Evolutionary conservation across 2,113 vertebrate species (phyloP).

Genomic region (Larimichthys crocea): DNA sequence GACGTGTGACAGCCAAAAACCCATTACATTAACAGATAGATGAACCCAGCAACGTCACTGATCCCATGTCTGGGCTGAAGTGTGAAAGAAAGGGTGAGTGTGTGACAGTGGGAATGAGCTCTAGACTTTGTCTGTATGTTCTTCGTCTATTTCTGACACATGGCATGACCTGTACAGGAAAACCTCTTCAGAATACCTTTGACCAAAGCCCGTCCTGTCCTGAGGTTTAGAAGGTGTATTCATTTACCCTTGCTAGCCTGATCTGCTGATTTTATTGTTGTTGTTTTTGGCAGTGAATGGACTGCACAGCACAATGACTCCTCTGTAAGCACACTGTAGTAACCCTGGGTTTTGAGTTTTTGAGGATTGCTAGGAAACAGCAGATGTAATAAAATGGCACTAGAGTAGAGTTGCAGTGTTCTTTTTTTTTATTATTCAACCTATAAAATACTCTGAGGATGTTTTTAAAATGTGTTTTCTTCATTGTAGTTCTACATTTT

Average conservation of each 20-base stretch:
- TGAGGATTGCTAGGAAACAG: background rate
- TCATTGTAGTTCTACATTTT: background rate
- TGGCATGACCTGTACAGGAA: background rate
- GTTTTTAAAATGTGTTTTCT: slow-evolving; percentile 9
- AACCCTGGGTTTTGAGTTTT: background rate
- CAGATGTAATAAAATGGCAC: background rate
- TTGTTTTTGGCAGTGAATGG: slow-evolving; percentile 4
- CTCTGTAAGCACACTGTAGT: slow-evolving; percentile 21
- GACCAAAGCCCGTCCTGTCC: background rate
- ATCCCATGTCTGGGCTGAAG: slow-evolving; percentile 18
- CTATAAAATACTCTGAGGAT: background rate
- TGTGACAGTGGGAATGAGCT: slow-evolving; percentile 27
- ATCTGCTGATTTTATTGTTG: slow-evolving; percentile 25
- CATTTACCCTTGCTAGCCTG: background rate
- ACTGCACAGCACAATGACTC: background rate
- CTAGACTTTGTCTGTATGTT: background rate
- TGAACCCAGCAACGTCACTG: slow-evolving; percentile 13
- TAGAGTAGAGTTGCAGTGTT: background rate
- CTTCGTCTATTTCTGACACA: background rate
- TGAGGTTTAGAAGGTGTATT: slow-evolving; percentile 20
- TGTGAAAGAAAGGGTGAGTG: slow-evolving; percentile 19
- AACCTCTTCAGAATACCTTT: background rate
- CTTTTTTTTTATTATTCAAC: background rate
- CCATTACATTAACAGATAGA: slow-evolving; percentile 22
- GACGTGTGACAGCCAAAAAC: slow-evolving; percentile 14